phyloP scores from a whole-genome alignment of 2,113 vertebrate genomes.

The Alligator mississippiensis region DNA sequence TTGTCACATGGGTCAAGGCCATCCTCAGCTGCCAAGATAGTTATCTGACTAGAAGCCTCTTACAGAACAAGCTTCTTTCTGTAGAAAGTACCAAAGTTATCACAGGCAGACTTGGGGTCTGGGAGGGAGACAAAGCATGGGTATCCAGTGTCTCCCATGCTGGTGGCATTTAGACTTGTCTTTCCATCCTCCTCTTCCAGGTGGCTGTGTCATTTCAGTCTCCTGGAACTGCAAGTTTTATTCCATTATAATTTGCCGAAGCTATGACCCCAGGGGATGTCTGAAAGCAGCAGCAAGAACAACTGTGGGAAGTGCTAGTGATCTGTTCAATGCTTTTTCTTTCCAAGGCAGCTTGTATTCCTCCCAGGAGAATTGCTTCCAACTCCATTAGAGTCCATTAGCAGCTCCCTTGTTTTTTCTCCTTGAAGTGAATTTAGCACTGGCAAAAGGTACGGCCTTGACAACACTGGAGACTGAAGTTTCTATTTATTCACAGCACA shows the following conservation, averaged over 20 bases:
- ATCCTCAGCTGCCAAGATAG: not conserved
- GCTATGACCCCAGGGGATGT: not conserved
- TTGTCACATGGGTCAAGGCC: not conserved
- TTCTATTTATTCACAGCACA: not conserved
- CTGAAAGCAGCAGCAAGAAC: not conserved
- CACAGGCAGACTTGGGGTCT: rapidly evolving
- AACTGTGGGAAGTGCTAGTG: not conserved
- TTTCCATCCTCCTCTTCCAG: not conserved
- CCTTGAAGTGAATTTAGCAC: rapidly evolving
- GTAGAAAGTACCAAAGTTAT: rapidly evolving
- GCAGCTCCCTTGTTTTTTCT: not conserved
- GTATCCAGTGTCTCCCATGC: not conserved
- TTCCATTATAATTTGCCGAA: not conserved
- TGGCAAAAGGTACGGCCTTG: rapidly evolving
- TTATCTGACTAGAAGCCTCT: not conserved
- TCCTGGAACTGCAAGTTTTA: not conserved
- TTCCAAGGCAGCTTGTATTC: not conserved
- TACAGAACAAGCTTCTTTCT: not conserved
- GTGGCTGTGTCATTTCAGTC: not conserved
- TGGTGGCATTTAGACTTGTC: rapidly evolving
- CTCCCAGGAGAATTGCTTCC: not conserved
- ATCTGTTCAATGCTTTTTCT: rapidly evolving
- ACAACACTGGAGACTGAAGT: not conserved
- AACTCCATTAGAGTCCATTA: slow-evolving; percentile 47
- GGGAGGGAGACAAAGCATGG: rapidly evolving